Conservation (phyloP, 2,888 invertebrate genomes). For the Ophioninae sp. region DNA sequence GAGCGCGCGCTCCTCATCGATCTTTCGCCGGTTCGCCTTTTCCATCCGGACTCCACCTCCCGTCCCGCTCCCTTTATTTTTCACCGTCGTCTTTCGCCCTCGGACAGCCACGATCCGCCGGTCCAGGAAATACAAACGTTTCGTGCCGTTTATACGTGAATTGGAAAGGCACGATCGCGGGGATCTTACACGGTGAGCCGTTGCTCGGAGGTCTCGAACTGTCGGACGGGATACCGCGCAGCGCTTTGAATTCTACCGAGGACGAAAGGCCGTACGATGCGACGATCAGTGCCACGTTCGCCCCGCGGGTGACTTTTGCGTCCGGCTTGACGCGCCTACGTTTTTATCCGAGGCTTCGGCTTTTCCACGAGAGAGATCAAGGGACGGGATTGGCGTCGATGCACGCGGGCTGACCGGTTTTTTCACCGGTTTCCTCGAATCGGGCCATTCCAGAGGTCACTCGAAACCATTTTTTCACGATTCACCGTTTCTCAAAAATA, state of each 20-base stretch:
- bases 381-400: constrained; percentile 4
- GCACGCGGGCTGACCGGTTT: not conserved
- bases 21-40: constrained; percentile 45
- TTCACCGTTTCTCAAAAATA: too few relatives aligned
- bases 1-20: constrained; percentile 46
- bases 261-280: not conserved
- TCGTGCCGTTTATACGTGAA: constrained; percentile 61
- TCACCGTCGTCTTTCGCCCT: constrained; percentile 49
- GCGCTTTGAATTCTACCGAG: constrained; percentile 32
- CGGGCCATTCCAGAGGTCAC: too few relatives aligned
- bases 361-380: constrained; percentile 16
- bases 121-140: constrained; percentile 63
- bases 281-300: constrained; percentile 60
- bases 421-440: too few relatives aligned
- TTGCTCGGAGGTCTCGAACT: constrained; percentile 17
- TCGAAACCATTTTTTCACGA: too few relatives aligned
- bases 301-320: constrained; percentile 62
- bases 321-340: constrained; percentile 59
- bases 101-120: constrained; percentile 48
- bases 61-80: constrained; percentile 21
- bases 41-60: not conserved
- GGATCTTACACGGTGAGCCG: constrained; percentile 19
- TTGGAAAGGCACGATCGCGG: constrained; percentile 64
- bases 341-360: constrained; percentile 54
- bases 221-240: constrained; percentile 41